A percentile compares a stretch with the other conserved stretches of the same genome.
phyloP scores from a whole-genome alignment of 1,140 invertebrate species.

The Bathynomus jamesi region DNA sequence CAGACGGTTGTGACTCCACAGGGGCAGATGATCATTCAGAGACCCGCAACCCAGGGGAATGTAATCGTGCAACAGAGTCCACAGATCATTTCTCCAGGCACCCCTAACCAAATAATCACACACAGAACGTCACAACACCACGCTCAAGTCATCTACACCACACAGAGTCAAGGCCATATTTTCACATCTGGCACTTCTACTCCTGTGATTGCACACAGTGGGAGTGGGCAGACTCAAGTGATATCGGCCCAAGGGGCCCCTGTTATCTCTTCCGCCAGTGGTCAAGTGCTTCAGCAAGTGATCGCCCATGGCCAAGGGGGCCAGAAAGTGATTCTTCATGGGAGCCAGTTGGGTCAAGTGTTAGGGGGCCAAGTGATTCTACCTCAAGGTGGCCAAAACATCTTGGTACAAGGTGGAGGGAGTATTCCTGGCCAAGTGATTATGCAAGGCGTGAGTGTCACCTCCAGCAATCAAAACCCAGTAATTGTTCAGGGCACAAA shows the following conservation, averaged over 20 bases:
- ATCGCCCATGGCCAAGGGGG: slow-evolving; percentile 28
- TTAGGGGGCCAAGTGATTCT: slow-evolving; percentile 33
- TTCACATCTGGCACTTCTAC: not conserved
- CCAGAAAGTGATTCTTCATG: slow-evolving; percentile 35
- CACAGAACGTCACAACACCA: not conserved
- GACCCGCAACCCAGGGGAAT: slow-evolving; percentile 14
- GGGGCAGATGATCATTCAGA: slow-evolving; percentile 25
- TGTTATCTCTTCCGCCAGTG: not conserved
- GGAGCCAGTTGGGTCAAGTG: slow-evolving; percentile 26
- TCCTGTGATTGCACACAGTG: not conserved
- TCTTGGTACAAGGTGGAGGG: slow-evolving; percentile 23
- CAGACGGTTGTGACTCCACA: slow-evolving; percentile 27
- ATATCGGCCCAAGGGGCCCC: not conserved
- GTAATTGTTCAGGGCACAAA: not conserved
- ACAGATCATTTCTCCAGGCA: slow-evolving; percentile 22
- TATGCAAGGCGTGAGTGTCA: slow-evolving; percentile 20
- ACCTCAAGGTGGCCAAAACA: slow-evolving; percentile 30
- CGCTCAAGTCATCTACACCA: not conserved
- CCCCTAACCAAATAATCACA: slow-evolving; percentile 3
- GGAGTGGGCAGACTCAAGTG: not conserved
- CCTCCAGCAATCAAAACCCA: not conserved
- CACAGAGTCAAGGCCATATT: not conserved
- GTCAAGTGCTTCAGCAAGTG: slow-evolving; percentile 28
- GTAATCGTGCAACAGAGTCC: slow-evolving; percentile 26
- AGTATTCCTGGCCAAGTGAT: slow-evolving; percentile 30